These are phyloP conservation scores for Coelopa frigida DNA, from an alignment of 1,140 invertebrate genomes.

Conservation along the genomic window DNA sequence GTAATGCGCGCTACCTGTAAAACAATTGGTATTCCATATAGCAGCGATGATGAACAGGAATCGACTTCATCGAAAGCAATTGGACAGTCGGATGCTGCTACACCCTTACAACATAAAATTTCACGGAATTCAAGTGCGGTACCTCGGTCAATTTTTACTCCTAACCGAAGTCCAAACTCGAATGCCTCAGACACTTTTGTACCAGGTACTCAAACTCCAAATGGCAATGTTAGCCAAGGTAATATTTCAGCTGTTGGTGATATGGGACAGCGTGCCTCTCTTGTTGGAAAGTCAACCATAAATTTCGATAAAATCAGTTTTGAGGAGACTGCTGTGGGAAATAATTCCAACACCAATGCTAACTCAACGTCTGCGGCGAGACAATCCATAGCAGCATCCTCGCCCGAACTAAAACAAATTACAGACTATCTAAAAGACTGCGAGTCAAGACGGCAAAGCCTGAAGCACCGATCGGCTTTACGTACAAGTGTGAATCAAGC, in stretches of 20 bases:
- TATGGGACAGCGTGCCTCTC: slow-evolving; percentile 3
- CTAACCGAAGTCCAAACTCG: neutral
- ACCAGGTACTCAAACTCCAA: slow-evolving; percentile 20
- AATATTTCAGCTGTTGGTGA: neutral
- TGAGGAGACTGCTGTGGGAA: slow-evolving; percentile 23
- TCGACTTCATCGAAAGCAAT: slow-evolving; percentile 1
- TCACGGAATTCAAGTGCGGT: neutral
- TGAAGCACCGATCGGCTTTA: slow-evolving; percentile 18
- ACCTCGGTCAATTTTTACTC: slow-evolving; percentile 10
- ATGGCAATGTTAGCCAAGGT: neutral
- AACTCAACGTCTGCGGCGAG: neutral
- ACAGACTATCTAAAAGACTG: slow-evolving; percentile 34
- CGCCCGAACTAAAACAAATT: slow-evolving; percentile 33
- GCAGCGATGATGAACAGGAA: slow-evolving; percentile 8
- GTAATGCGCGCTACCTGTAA: slow-evolving; percentile 37
- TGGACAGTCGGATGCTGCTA: neutral
- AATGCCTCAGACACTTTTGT: slow-evolving; percentile 17
- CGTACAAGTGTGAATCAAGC: neutral
- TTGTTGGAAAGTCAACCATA: slow-evolving; percentile 22
- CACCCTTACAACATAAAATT: neutral
- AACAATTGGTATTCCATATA: slow-evolving; percentile 31
- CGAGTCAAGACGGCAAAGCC: slow-evolving; percentile 29
- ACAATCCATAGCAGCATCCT: neutral
- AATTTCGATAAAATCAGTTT: slow-evolving; percentile 42
- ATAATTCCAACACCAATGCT: neutral